Conservation (phyloP, 1,140 invertebrate genomes). For the Panagrolaimus sp. region DNA sequence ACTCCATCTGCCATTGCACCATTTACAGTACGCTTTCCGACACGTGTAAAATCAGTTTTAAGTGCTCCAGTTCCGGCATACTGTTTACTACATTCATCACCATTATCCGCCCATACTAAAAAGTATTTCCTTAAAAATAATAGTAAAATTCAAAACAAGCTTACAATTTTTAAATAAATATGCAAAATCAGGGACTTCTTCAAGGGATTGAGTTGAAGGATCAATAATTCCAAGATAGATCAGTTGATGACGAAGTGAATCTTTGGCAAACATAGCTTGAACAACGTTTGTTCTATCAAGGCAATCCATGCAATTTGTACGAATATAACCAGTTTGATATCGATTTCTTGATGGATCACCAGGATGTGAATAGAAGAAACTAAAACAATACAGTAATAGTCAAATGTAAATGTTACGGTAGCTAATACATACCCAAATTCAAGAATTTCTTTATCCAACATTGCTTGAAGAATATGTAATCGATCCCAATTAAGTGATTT, state of each 20-base stretch:
- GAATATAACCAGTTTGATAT: slow-evolving; percentile 73
- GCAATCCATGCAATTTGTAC: slow-evolving; percentile 98
- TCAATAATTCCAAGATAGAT: slow-evolving; percentile 51
- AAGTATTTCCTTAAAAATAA: slow-evolving; percentile 12
- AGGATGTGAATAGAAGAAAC: slow-evolving; percentile 68
- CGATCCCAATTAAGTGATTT: slow-evolving; percentile 89
- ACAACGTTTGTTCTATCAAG: slow-evolving; percentile 98
- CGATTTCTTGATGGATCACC: slow-evolving; percentile 26
- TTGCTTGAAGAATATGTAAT: slow-evolving; percentile 76
- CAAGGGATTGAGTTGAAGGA: slow-evolving; percentile 49
- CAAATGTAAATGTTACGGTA: slow-evolving; percentile 65
- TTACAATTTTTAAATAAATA: slow-evolving; percentile 49
- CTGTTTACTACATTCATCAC: slow-evolving; percentile 83
- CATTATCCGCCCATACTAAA: slow-evolving; percentile 92
- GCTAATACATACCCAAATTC: slow-evolving; percentile 69
- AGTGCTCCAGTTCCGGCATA: slow-evolving; percentile 94
- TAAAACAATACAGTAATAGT: slow-evolving; percentile 36
- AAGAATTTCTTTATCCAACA: slow-evolving; percentile 76
- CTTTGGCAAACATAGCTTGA: slow-evolving; percentile 82
- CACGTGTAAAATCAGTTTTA: slow-evolving; percentile 68
- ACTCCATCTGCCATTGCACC: slow-evolving; percentile 81
- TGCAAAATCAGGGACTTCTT: slow-evolving; percentile 50
- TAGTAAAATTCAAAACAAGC: neutral
- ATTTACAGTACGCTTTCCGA: slow-evolving; percentile 80
- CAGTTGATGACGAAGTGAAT: slow-evolving; percentile 72